Evolutionary conservation across 2,797 vertebrate species (phyloP).

Genomic region (Naso thynnoides): DNA sequence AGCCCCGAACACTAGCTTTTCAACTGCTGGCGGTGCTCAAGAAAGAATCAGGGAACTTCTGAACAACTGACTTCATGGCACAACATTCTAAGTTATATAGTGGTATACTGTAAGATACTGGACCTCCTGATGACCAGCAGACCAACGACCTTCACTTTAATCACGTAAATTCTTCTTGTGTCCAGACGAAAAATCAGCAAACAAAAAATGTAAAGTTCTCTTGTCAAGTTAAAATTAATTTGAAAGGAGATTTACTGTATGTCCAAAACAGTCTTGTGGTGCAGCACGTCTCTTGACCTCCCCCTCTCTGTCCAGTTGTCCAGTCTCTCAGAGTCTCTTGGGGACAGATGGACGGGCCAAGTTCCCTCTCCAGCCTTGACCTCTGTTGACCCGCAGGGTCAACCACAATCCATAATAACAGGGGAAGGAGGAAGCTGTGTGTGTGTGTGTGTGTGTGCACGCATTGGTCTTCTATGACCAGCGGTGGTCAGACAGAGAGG

Average conservation of each 20-base stretch:
- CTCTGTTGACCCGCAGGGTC: constrained; percentile 60
- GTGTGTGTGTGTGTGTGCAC: constrained; percentile 18
- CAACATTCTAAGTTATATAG: too few relatives aligned
- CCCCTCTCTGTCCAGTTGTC: constrained; percentile 47
- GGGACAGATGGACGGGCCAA: constrained; percentile 56
- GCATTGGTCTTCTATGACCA: constrained; percentile 10
- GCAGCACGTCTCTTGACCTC: neutral
- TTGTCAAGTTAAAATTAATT: too few relatives aligned
- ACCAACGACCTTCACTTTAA: too few relatives aligned
- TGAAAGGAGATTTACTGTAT: too few relatives aligned
- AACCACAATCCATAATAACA: constrained; percentile 54
- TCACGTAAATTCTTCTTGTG: too few relatives aligned
- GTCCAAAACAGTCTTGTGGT: neutral
- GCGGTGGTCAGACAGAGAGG: constrained; percentile 45
- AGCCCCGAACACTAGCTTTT: too few relatives aligned
- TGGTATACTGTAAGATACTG: neutral
- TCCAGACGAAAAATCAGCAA: too few relatives aligned
- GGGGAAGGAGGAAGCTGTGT: constrained; percentile 16
- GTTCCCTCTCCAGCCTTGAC: constrained; percentile 66
- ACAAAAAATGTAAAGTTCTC: too few relatives aligned
- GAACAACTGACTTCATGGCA: too few relatives aligned
- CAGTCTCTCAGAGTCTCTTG: constrained; percentile 21
- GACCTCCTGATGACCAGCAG: neutral
- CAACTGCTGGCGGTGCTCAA: too few relatives aligned
- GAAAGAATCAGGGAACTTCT: too few relatives aligned